Conservation (phyloP, 2,888 invertebrate species). For the Abscondita cerata region DNA sequence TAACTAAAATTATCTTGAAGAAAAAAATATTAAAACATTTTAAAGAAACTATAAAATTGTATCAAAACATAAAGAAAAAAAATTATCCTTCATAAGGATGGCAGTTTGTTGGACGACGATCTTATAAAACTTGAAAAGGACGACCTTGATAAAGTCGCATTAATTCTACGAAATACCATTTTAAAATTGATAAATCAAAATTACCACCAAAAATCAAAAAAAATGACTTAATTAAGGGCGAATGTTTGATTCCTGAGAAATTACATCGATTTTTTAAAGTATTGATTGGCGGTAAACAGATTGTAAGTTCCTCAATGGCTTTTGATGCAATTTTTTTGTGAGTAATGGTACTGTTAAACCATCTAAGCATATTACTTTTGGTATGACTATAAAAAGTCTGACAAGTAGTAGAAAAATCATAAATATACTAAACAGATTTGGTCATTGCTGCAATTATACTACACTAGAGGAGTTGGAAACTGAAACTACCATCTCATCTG, state of each 20-base stretch:
- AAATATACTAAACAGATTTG: slow-evolving; percentile 13
- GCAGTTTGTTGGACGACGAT: neutral
- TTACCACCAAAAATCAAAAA: neutral
- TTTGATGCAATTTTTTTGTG: neutral
- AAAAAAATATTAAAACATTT: neutral
- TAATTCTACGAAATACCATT: slow-evolving; percentile 19
- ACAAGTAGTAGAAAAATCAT: slow-evolving; percentile 10
- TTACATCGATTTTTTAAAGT: neutral
- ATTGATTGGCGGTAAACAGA: neutral
- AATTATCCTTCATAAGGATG: neutral
- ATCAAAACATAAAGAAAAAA: neutral
- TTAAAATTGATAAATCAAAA: neutral
- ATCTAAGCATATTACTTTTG: slow-evolving; percentile 11
- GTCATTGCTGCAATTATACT: slow-evolving; percentile 5
- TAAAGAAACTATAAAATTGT: neutral
- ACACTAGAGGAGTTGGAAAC: slow-evolving; percentile 11
- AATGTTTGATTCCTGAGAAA: neutral
- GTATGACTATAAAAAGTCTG: slow-evolving; percentile 14
- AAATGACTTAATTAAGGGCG: neutral
- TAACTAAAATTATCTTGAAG: neutral
- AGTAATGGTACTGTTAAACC: neutral
- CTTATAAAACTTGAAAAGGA: neutral
- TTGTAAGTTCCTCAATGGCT: neutral
- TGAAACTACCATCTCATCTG: neutral
- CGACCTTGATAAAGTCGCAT: neutral